phyloP scores from a whole-genome alignment of 2,113 vertebrate species.

The Eulemur rufifrons region DNA sequence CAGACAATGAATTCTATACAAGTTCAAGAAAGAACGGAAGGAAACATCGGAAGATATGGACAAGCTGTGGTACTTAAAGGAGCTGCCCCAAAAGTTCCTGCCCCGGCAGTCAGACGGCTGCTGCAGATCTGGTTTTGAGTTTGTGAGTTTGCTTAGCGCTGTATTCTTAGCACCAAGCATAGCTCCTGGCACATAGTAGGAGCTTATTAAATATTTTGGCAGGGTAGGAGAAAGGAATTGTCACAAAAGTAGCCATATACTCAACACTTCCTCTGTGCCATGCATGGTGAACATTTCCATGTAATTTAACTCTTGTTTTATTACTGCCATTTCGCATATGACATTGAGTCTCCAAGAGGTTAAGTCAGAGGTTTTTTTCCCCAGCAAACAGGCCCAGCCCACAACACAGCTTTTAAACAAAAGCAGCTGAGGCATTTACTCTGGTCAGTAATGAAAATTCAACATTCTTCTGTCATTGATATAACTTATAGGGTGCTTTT shows the following conservation, averaged over 20 bases:
- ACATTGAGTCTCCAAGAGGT: not conserved
- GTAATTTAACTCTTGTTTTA: not conserved
- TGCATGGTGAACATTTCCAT: not conserved
- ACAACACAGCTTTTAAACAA: slow-evolving; percentile 26
- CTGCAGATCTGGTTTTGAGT: not conserved
- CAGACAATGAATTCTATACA: not conserved
- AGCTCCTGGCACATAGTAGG: not conserved
- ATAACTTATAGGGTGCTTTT: slow-evolving; percentile 49
- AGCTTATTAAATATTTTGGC: not conserved
- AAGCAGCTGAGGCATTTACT: slow-evolving; percentile 42
- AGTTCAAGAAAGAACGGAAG: not conserved
- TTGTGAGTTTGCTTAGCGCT: not conserved
- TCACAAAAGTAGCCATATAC: not conserved
- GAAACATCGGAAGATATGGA: rapidly evolving
- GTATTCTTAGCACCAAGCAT: not conserved
- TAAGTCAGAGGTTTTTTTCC: not conserved
- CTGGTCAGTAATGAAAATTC: not conserved
- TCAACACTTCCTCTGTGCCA: not conserved
- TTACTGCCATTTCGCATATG: not conserved
- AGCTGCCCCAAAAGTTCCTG: not conserved
- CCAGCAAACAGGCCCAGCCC: not conserved
- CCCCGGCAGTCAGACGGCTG: no score
- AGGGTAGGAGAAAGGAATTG: not conserved
- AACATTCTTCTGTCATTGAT: slow-evolving; percentile 49
- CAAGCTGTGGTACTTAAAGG: not conserved